phyloP scores from a whole-genome alignment of 2,888 invertebrate genomes.

The Falcaria lacertinaria region DNA sequence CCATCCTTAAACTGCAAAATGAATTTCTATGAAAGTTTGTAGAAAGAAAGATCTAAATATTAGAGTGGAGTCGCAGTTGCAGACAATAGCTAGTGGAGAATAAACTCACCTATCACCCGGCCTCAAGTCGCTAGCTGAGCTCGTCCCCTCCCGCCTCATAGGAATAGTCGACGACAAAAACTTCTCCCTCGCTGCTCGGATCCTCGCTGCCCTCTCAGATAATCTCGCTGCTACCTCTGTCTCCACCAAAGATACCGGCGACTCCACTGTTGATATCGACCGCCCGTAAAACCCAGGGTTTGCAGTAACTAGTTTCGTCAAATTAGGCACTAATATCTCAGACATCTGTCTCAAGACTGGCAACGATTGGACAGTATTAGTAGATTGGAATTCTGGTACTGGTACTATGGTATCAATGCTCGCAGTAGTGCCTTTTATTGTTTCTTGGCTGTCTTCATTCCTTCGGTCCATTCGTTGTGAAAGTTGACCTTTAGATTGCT shows the following conservation, averaged over 20 bases:
- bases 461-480: slow-evolving; percentile 19
- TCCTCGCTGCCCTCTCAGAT: slow-evolving; percentile 77
- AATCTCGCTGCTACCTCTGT: slow-evolving; percentile 47
- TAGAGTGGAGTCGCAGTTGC: too few relatives aligned
- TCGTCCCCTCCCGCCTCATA: slow-evolving; percentile 66
- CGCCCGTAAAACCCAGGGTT: slow-evolving; percentile 47
- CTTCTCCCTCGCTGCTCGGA: slow-evolving; percentile 85
- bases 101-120: slow-evolving; percentile 58
- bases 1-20: too few relatives aligned
- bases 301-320: slow-evolving; percentile 48
- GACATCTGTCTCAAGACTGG: slow-evolving; percentile 54
- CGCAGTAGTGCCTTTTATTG: slow-evolving; percentile 41
- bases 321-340: slow-evolving; percentile 48
- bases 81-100: neutral
- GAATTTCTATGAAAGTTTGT: too few relatives aligned
- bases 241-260: slow-evolving; percentile 31
- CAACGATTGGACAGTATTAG: slow-evolving; percentile 22
- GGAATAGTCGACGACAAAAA: slow-evolving; percentile 80
- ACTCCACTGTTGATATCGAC: slow-evolving; percentile 52
- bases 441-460: slow-evolving; percentile 54
- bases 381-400: slow-evolving; percentile 36
- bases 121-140: slow-evolving; percentile 65
- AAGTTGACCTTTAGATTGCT: slow-evolving; percentile 28
- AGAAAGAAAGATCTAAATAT: too few relatives aligned
- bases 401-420: slow-evolving; percentile 67